Conservation (phyloP, 2,888 invertebrate species). For the Cheilosia soror region DNA sequence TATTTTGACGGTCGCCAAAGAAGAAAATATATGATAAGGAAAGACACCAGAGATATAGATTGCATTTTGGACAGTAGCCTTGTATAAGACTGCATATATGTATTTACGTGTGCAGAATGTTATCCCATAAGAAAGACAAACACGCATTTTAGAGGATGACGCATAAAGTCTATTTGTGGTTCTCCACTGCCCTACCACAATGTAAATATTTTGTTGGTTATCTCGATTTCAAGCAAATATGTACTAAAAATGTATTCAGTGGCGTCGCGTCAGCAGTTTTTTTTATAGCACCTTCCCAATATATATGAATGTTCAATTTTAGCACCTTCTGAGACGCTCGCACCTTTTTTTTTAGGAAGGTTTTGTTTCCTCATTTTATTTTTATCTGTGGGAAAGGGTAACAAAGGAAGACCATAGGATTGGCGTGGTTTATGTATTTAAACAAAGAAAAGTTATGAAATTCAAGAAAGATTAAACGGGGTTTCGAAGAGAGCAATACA, state of each 20-base stretch:
- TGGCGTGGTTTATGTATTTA: too few relatives aligned
- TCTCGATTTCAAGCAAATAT: constrained; percentile 6
- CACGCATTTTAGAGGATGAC: constrained; percentile 20
- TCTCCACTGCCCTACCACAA: constrained; percentile 63
- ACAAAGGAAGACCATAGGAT: neutral
- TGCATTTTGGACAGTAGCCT: neutral
- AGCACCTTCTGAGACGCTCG: constrained; percentile 47
- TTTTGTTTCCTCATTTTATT: constrained; percentile 1
- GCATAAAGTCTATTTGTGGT: constrained; percentile 17
- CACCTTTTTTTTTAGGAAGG: constrained; percentile 19
- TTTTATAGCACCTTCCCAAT: constrained; percentile 32
- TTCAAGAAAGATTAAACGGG: neutral
- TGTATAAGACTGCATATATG: neutral
- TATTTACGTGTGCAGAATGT: neutral
- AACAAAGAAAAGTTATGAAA: neutral
- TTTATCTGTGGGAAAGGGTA: neutral
- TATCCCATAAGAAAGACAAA: neutral
- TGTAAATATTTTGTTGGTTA: constrained; percentile 40
- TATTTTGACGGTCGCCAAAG: constrained; percentile 47
- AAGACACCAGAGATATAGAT: neutral
- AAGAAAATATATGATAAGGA: constrained; percentile 6
- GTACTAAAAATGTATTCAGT: constrained; percentile 11
- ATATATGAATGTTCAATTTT: constrained; percentile 38
- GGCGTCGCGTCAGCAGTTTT: constrained; percentile 24
- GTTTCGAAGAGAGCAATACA: neutral